phyloP scores from a whole-genome alignment of 1,140 invertebrate species.

The Scaptomyza montana region DNA sequence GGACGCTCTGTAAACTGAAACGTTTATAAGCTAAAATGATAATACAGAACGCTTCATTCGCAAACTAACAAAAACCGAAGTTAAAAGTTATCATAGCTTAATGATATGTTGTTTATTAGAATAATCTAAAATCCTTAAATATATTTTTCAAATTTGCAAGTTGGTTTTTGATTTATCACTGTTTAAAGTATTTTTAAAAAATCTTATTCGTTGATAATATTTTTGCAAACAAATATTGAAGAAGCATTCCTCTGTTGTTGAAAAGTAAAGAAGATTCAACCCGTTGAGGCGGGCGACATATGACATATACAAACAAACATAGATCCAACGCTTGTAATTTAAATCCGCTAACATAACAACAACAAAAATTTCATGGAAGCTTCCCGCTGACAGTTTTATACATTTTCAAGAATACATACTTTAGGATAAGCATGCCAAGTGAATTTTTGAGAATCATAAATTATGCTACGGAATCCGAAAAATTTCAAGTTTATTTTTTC shows the following conservation, averaged over 20 bases:
- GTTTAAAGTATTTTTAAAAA: no score
- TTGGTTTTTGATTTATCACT: no score
- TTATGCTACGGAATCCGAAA: conserved; percentile 3
- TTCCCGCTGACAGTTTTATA: conserved; percentile 17
- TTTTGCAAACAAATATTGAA: no score
- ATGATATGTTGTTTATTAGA: neutral
- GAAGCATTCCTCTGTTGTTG: conserved; percentile 11
- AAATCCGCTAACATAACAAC: conserved; percentile 4
- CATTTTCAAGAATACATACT: neutral
- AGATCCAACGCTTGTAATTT: conserved; percentile 13
- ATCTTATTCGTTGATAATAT: no score
- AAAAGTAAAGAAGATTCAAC: neutral
- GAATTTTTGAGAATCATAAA: conserved; percentile 1
- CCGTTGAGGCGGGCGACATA: conserved; percentile 28
- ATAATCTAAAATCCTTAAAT: no score
- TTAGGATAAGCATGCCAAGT: neutral
- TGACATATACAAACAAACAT: neutral
- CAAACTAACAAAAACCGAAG: no score
- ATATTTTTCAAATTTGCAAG: no score
- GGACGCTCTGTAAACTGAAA: neutral
- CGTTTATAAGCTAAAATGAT: neutral
- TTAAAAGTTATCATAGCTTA: no score
- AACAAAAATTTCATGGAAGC: neutral
- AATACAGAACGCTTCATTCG: no score
- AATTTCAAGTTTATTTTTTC: neutral